A percentile compares a stretch with the other conserved stretches of the same genome.
Conservation (phyloP, 2,797 vertebrate genomes). For the Acanthopagrus latus region DNA sequence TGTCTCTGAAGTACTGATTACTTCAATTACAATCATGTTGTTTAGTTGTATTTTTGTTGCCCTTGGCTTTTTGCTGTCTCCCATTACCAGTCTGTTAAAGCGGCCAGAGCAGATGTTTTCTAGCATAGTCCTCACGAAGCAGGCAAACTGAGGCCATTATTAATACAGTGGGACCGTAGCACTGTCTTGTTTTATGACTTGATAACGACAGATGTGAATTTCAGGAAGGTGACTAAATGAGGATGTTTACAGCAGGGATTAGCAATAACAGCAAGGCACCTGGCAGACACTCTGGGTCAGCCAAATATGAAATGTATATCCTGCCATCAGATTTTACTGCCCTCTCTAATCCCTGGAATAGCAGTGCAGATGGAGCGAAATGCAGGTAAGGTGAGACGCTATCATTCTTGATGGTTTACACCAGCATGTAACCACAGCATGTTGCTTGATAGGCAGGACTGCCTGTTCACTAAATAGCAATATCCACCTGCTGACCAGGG, state of each 20-base stretch:
- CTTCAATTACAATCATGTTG: slow-evolving; percentile 56
- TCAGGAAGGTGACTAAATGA: slow-evolving; percentile 68
- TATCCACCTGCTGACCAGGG: slow-evolving; percentile 52
- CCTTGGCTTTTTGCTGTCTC: slow-evolving; percentile 53
- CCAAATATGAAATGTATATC: slow-evolving; percentile 71
- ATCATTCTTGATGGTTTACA: slow-evolving; percentile 59
- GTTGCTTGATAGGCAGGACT: slow-evolving; percentile 22
- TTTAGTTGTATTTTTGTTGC: slow-evolving; percentile 57
- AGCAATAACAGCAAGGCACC: slow-evolving; percentile 53
- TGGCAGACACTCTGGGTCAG: slow-evolving; percentile 42
- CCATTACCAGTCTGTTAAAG: slow-evolving; percentile 60
- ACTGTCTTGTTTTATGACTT: slow-evolving; percentile 69
- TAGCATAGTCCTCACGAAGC: slow-evolving; percentile 36
- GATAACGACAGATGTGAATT: slow-evolving; percentile 68
- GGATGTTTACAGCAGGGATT: slow-evolving; percentile 69
- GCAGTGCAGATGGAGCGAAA: slow-evolving; percentile 66
- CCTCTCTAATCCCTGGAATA: slow-evolving; percentile 63
- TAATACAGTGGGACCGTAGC: slow-evolving; percentile 36
- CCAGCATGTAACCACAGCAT: slow-evolving; percentile 30
- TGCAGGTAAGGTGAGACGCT: slow-evolving; percentile 63
- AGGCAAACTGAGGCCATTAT: slow-evolving; percentile 52
- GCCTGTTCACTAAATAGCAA: slow-evolving; percentile 33
- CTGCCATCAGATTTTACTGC: slow-evolving; percentile 71
- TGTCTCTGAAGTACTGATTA: slow-evolving; percentile 54
- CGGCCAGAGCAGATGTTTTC: slow-evolving; percentile 71